A percentile compares a stretch with the other conserved stretches of the same genome.
Evolutionary conservation across 2,113 vertebrate species (phyloP).

Genomic region (Phyllostomus discolor): DNA sequence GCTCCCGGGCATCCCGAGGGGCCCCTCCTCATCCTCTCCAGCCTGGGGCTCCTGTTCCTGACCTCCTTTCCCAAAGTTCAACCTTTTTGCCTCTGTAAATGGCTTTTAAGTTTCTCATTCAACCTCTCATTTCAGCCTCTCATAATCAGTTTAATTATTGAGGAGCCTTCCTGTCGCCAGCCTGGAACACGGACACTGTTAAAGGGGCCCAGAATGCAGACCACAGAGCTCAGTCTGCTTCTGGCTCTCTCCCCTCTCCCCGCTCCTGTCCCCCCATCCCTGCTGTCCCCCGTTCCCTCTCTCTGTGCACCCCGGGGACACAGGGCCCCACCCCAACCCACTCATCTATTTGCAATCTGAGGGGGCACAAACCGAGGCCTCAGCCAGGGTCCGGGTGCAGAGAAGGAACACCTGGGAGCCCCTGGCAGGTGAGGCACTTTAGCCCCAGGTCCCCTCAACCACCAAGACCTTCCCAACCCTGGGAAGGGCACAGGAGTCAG

Average conservation of each 20-base stretch:
- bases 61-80: conserved; percentile 60
- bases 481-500: background rate
- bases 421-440: background rate
- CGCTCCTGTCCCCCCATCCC: background rate
- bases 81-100: conserved; percentile 73
- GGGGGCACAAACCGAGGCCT: background rate
- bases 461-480: background rate
- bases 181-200: conserved; percentile 69
- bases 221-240: conserved; percentile 55
- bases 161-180: conserved; percentile 71
- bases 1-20: background rate
- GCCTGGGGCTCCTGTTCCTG: background rate
- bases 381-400: background rate
- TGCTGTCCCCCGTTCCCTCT: background rate
- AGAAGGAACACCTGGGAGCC: background rate
- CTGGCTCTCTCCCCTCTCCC: conserved; percentile 6
- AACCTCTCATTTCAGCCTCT: conserved; percentile 72
- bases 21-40: conserved; percentile 5
- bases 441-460: background rate
- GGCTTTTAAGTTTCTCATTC: conserved; percentile 77
- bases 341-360: background rate
- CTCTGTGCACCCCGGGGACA: background rate
- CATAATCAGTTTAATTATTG: conserved; percentile 79
- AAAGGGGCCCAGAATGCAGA: conserved; percentile 69
- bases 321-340: background rate